Percentiles rank a stretch among this genome's conserved stretches.
These are phyloP conservation scores for Sceliomorpha sp. DNA, from an alignment of 2,888 invertebrate species.

Conservation along the genomic window DNA sequence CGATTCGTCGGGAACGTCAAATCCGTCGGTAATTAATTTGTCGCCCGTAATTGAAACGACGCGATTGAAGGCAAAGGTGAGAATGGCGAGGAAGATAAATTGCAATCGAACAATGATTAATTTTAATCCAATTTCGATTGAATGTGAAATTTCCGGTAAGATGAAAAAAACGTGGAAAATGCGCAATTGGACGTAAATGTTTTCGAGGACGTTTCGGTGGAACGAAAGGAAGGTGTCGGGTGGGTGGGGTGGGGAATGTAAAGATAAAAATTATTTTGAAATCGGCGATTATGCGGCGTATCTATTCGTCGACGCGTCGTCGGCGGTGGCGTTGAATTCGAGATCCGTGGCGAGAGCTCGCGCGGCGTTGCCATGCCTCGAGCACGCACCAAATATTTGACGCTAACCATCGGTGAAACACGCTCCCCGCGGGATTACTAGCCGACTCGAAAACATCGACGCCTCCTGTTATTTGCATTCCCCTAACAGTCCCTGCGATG, in stretches of 20 bases:
- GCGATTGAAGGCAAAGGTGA: too few relatives aligned
- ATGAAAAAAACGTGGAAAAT: too few relatives aligned
- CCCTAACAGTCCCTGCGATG: slow-evolving; percentile 67
- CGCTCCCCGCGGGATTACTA: slow-evolving; percentile 73
- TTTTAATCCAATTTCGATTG: too few relatives aligned
- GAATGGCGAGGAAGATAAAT: too few relatives aligned
- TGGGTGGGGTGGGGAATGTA: too few relatives aligned
- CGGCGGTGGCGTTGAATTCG: slow-evolving; percentile 11
- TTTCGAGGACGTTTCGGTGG: slow-evolving; percentile 26
- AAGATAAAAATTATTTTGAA: too few relatives aligned
- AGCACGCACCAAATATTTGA: slow-evolving; percentile 79
- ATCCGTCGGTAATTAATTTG: too few relatives aligned
- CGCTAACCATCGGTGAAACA: slow-evolving; percentile 79
- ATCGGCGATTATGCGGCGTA: slow-evolving; percentile 11
- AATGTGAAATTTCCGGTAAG: too few relatives aligned
- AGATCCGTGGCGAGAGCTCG: slow-evolving; percentile 40
- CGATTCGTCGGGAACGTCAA: too few relatives aligned
- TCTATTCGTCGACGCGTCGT: slow-evolving; percentile 1
- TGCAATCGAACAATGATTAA: too few relatives aligned
- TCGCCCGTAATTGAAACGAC: too few relatives aligned
- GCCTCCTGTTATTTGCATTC: slow-evolving; percentile 77
- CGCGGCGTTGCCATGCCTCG: slow-evolving; percentile 74
- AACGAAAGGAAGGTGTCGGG: too few relatives aligned
- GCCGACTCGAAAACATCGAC: slow-evolving; percentile 77
- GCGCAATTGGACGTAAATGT: slow-evolving; percentile 18